Evolutionary conservation across 1,140 invertebrate genomes (phyloP), one percentile per base, ranked within the genome.

Genomic region (Micrasema longulum): DNA sequence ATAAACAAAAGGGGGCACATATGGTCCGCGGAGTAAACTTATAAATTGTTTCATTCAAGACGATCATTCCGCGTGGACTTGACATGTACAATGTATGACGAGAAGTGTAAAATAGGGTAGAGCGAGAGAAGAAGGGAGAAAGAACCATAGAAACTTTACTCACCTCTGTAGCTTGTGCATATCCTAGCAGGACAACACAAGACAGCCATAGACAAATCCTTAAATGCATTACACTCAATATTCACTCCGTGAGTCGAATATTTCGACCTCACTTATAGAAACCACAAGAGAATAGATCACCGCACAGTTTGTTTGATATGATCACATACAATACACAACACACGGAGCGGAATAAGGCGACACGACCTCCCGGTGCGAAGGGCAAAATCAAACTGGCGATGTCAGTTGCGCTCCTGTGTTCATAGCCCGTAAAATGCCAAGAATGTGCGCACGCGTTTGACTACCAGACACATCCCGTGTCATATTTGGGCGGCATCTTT

Each of bases 191-290:
- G 82, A 83, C 82, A 80, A 84, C 80, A 84, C 83, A 85, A 79
- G 81, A 81, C 79, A 85, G 83, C 83, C 83, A 85, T 85, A 84
- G 77, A 78, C 82, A 84, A 82, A 85, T 83, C 82, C 83, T 82
- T 76, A 82, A 85, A 81, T 85, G 82, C 83, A 85, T 85, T 82
- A 84, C 83, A 84, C 81, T 79, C 80, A 63, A 74, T 80, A 55
- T 71, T 65, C 69, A 71, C 69, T 63, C 60, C 20, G 60, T 66
- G 69, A 55, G 69, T 64, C 69, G 69, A 71, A 71, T 53, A 55
- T 41, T 70, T 69, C 68, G 68, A 63, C 68, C 68, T 62, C 68
- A 69, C 68, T 36, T 18, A 43, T 53, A 69, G 47, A 22, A 48
- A 18, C 38, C 68, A 69, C 68, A 62, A 62, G 26, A 69, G 23